Base-by-base conservation (phyloP, 37 sponge, comb jelly and placozoan species). In the Diacarnus erythraeanus region DNA sequence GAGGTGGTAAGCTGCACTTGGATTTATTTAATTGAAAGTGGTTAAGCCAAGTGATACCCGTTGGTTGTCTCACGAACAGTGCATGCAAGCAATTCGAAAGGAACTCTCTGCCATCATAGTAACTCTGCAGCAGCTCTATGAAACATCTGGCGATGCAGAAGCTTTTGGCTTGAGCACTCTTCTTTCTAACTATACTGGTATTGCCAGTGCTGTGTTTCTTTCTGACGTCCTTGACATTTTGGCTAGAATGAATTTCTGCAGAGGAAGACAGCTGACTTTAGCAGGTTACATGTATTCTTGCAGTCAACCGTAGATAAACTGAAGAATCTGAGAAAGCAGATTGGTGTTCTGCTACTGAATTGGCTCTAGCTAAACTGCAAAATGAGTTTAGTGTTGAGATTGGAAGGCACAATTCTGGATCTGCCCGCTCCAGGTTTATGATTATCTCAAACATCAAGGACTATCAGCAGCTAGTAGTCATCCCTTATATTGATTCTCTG, bases 61-160 rank as follows among this genome's bases (percentile, higher is more conserved):
- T 8, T 85, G 74, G 79, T 67, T 85, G 33, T 85, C 63, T 4
- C 86, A 85, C 57, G 86, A 85, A 58, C 59, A 43, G 2, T 71
- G 71, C 27, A 26, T 85, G 3, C 72, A 43, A 36, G 71, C n/a
- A n/a, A n/a, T n/a, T n/a, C n/a, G n/a, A n/a, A 78, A 77, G 41
- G 72, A 54, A 1, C 42, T 71, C 21, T 42, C 72, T 44, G 78
- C 86, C 25, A 22, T 78, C 27, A 54, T 85, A 15, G 69, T 35
- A 35, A 77, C 73, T 25, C 78, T 77, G 21, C 64, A 82, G 0
- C 1, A 63, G 30, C 30, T 86, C 42, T 70, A 79, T 59, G 67
- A 79, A 8, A 39, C 10, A 23, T 54, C 74, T 17, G 80, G 80
- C 2, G 79, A 86, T 71, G 80, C 86, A 17, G 86, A 86, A 72